phyloP scores from a whole-genome alignment of 2,797 vertebrate species.

The Poecilia velifera region DNA sequence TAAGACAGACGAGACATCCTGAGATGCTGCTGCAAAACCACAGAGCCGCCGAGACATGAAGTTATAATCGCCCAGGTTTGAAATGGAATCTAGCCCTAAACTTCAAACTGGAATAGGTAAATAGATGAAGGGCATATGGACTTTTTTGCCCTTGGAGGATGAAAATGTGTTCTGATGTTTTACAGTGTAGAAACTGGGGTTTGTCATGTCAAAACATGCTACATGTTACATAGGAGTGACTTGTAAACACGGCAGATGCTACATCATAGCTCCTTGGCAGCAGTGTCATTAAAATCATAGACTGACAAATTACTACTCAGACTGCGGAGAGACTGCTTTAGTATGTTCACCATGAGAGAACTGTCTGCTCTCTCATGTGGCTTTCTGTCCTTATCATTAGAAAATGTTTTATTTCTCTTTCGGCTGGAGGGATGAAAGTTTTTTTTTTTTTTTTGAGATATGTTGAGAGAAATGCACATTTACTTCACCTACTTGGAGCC shows the following conservation, averaged over 20 bases:
- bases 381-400: conserved; percentile 67
- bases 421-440: conserved; percentile 21
- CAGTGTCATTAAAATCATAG: conserved; percentile 61
- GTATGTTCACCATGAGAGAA: conserved; percentile 36
- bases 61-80: conserved; percentile 47
- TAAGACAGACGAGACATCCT: conserved; percentile 48
- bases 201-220: conserved; percentile 78
- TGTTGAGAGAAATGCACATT: conserved; percentile 27
- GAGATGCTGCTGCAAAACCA: conserved; percentile 49
- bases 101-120: conserved; percentile 36
- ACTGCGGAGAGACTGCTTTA: conserved; percentile 42
- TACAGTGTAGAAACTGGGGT: conserved; percentile 62
- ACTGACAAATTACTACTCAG: conserved; percentile 61
- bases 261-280: conserved; percentile 58
- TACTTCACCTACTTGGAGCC: conserved; percentile 36
- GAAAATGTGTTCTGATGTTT: conserved; percentile 39
- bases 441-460: conserved; percentile 33
- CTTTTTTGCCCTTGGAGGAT: conserved; percentile 1
- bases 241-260: conserved; percentile 71
- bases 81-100: conserved; percentile 51
- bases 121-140: background rate
- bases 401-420: conserved; percentile 43
- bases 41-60: conserved; percentile 51
- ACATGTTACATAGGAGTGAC: conserved; percentile 54
- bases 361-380: conserved; percentile 55